Base-by-base conservation (phyloP, 1,140 invertebrate species). In the Drosophila eugracilis region DNA sequence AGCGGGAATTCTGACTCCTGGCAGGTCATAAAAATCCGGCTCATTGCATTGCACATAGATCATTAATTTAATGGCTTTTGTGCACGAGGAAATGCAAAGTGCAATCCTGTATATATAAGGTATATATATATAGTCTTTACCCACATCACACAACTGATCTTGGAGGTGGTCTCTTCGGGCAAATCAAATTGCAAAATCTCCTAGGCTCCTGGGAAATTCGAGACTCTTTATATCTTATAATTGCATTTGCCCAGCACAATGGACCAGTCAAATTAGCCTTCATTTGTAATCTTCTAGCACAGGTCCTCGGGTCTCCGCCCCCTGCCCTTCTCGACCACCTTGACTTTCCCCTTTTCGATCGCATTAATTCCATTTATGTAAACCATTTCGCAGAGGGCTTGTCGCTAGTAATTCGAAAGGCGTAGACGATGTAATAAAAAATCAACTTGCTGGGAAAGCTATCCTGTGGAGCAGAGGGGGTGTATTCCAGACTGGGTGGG, bases 331-430 rank as follows among this genome's bases (percentile, higher is more conserved):
- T 12, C 28, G n/a, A 41, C 30, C 26, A 49, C 32, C 12, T n/a
- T 28, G 34, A 42, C n/a, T n/a, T 37, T 32, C 26, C 50, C 45
- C 4, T 3, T 47, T 21, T 15, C 36, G 67, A 58, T 65, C 65
- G 81, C 81, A 77, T 86, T 88, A 75, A 88, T 78, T 88, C 54
- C 78, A 69, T 83, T 86, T 86, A 86, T 86, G 83, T 86, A 86
- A 86, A 88, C 83, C 83, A 78, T 53, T 54, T 32, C 34, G 30
- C 22, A 17, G 28, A 42, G 83, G 83, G 83, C 75, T 83, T 78
- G 83, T 83, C 78, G 54, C 50, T 63, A 41, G 73, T 83, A 78
- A 78, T 83, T 67, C 76, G 70, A 86, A 75, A 88, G 83, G 83
- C 83, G 83, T 75, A 78, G 75, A 89, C 79, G 62, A 62, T 69